Conservation (phyloP, 2,113 vertebrate species). For the Ascaphus truei region DNA sequence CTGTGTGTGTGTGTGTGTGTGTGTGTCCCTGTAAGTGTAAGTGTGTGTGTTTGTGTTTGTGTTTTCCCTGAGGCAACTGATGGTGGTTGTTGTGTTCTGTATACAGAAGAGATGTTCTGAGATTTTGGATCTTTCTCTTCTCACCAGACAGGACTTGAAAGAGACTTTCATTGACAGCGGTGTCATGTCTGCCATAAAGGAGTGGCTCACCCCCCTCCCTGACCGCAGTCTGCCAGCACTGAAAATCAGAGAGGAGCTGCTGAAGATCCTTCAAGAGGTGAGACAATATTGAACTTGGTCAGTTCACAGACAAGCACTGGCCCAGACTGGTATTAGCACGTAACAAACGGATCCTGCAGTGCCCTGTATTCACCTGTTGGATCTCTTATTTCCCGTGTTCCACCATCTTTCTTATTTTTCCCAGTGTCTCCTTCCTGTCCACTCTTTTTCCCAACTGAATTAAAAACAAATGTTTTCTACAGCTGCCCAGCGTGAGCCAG, state of each 20-base stretch:
- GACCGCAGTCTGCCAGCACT: constrained; percentile 92
- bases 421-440: too few species aligned
- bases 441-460: too few species aligned
- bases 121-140: constrained; percentile 36
- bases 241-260: constrained; percentile 87
- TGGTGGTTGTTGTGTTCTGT: background rate
- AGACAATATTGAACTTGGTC: too few species aligned
- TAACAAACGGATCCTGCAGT: too few species aligned
- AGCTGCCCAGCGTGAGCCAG: constrained; percentile 95
- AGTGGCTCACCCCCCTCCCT: constrained; percentile 95
- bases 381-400: constrained; percentile 17
- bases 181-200: constrained; percentile 96
- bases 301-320: too few species aligned
- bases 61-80: background rate
- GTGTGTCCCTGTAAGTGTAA: background rate
- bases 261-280: constrained; percentile 93
- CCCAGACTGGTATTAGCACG: too few species aligned
- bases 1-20: too few species aligned
- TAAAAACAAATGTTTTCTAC: too few species aligned
- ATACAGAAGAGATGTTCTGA: too few species aligned
- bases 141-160: constrained; percentile 88
- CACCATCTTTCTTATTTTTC: too few species aligned
- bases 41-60: background rate
- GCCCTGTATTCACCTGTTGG: background rate
- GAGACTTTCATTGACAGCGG: constrained; percentile 98